A percentile compares a stretch with the other conserved stretches of the same genome.
These are phyloP conservation scores for Fratercula arctica DNA, from an alignment of 2,797 vertebrate species.

Conservation along the genomic window DNA sequence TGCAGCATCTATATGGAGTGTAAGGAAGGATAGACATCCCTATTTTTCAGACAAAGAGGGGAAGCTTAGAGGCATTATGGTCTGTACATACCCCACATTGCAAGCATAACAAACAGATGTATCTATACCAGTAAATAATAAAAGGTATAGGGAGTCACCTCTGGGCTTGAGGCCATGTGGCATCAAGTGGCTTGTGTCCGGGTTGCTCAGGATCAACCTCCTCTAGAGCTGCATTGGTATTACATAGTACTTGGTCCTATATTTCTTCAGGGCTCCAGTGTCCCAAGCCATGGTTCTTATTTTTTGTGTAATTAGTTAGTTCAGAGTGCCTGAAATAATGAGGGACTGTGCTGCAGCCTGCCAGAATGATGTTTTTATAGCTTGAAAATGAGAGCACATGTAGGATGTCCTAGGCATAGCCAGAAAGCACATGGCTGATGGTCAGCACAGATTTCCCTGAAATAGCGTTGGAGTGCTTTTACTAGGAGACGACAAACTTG, in stretches of 20 bases:
- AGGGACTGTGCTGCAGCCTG: background rate
- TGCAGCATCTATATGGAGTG: background rate
- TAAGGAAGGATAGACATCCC: background rate
- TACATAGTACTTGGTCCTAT: rapidly evolving
- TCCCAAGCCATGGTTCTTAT: background rate
- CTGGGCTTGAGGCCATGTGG: background rate
- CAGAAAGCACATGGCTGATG: background rate
- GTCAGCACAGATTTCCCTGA: background rate
- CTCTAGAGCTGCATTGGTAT: background rate
- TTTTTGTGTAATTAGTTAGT: background rate
- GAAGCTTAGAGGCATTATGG: background rate
- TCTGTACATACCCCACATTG: rapidly evolving
- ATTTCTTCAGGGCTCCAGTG: background rate
- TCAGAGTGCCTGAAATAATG: background rate
- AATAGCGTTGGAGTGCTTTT: background rate
- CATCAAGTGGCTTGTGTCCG: background rate
- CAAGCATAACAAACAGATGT: background rate
- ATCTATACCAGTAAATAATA: background rate
- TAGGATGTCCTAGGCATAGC: background rate
- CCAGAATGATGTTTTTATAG: background rate
- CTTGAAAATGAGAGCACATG: rapidly evolving
- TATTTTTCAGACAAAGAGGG: background rate
- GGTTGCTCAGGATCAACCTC: background rate
- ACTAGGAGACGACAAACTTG: background rate
- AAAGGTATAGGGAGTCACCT: background rate